Base-by-base conservation (phyloP, 2,797 vertebrate species). In the Borostomias antarcticus region DNA sequence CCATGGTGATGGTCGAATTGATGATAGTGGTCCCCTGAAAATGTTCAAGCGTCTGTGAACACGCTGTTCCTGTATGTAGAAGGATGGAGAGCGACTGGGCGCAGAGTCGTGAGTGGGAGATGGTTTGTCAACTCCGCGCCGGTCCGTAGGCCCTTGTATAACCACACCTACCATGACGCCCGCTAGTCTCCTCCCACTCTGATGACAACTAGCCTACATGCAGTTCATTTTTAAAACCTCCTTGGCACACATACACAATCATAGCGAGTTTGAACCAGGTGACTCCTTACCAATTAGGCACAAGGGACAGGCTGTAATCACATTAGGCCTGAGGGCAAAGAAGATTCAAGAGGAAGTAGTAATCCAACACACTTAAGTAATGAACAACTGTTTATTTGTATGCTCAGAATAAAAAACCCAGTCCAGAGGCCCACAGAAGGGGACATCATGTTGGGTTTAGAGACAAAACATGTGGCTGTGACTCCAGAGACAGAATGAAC, bases 331-430 rank as follows among this genome's bases (percentile, higher is more conserved):
- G 7, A n/a, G n/a, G 8, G 13, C 40, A 4, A 4, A 28, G 29
- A n/a, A 25, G 33, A 59, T 25, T 37, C 1, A 11, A n/a, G 2
- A 25, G 23, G 6, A 40, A 25, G 17, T 15, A 40, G 21, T 40
- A 2, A 40, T 26, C 6, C 15, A 56, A 52, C 45, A 56, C 17
- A 59, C 53, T 51, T 43, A 35, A 11, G 32, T 73, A 80, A 63
- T 77, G 70, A 85, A 87, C 79, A 83, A 80, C 73, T 50, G 59
- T 85, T 86, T 88, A 83, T 85, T 82, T 13, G 51, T 79, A 65
- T 79, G 66, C 68, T 66, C 71, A 78, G 86, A 89, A 88, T 84
- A 85, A 90, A 91, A 87, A 86, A 59, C 77, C 82, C 73, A 77
- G 70, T 69, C 48, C 57, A 73, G 82, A 86, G 84, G 87, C 68